These are phyloP conservation scores for Ascidia mentula DNA, from an alignment of 23 tunicate species.

Conservation along the genomic window DNA sequence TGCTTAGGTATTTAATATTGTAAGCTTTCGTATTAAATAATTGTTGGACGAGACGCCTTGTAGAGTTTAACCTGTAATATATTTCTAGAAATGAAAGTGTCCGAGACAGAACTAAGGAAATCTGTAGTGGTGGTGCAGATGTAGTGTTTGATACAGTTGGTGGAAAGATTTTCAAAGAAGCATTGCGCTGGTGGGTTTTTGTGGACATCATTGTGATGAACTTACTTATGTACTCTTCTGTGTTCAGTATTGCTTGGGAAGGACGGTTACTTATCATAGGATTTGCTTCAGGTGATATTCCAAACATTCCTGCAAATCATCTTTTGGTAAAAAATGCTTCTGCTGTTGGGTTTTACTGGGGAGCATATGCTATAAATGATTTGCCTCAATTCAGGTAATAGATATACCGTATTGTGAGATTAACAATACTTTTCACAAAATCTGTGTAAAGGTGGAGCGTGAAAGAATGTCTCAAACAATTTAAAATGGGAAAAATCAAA, in stretches of 20 bases:
- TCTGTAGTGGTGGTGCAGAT: constrained; percentile 63
- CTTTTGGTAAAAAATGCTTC: constrained; percentile 83
- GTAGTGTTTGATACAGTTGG: constrained; percentile 96
- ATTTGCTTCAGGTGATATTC: constrained; percentile 85
- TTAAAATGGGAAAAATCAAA: constrained; percentile 45
- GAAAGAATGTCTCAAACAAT: constrained; percentile 40
- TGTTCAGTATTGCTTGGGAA: constrained; percentile 71
- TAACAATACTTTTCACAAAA: background rate
- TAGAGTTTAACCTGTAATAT: too few relatives aligned
- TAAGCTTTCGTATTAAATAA: too few relatives aligned
- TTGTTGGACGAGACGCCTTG: too few relatives aligned
- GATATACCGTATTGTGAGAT: background rate
- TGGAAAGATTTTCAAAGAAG: constrained; percentile 80
- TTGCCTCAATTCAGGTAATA: constrained; percentile 35
- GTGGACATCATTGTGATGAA: too few relatives aligned
- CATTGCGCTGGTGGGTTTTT: constrained; percentile 46
- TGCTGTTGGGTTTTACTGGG: constrained; percentile 79
- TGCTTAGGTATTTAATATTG: too few relatives aligned
- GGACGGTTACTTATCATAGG: constrained; percentile 82
- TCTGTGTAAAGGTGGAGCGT: constrained; percentile 37
- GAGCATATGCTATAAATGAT: constrained; percentile 38
- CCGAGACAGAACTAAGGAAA: constrained; percentile 40
- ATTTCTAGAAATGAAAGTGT: constrained; percentile 59
- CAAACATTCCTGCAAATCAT: constrained; percentile 81
- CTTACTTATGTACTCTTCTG: background rate